Evolutionary conservation across 37 sponge, comb jelly and placozoan species (phyloP), one percentile per base, ranked within the genome.

Genomic region (Ianthella basta): DNA sequence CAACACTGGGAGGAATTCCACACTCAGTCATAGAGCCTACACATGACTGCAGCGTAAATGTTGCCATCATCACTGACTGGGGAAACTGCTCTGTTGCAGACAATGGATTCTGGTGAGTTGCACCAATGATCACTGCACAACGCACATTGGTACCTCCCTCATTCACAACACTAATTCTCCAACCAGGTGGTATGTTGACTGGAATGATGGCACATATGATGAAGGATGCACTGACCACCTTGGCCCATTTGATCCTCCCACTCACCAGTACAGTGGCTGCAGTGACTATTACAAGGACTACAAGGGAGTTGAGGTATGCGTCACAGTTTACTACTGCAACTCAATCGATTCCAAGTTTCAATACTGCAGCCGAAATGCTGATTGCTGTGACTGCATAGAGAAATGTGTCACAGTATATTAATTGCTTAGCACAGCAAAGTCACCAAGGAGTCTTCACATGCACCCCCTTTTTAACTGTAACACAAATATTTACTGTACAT

Each of bases 261-360:
- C 40, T 16, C 78, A 75, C 10, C 5, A 30, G 18, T 75, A 75
- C 50, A 44, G 6, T 41, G 53, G 40, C 64, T 29, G 29, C 64
- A 5, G 29, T 21, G 37, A 24, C 53, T 75, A 44, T 10, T 16
- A 50, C 20, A 40, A 50, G 70, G 29, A 44, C n/a, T 75, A 75
- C 78, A 75, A 39, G 25, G 44, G 78, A 75, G 34, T 35, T 1
- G 34, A 69, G 34, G 70, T 13, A 30, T 69, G 70, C 34, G 34
- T 75, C 54, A 75, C 44, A 39, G 53, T 75, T 53, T 75, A 75
- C 78, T 75, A 75, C 54, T 40, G 78, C 78, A 75, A 24, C 78
- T 75, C 78, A 0, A 30, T 24, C 12, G 78, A 75, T 10, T 75
- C 54, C n/a, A 3, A 24, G 18, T 50, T 50, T 1, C 13, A 41